Evolutionary conservation across 2,888 invertebrate species (phyloP), one percentile per base, ranked within the genome.

Genomic region (Nephrotoma flavescens): DNA sequence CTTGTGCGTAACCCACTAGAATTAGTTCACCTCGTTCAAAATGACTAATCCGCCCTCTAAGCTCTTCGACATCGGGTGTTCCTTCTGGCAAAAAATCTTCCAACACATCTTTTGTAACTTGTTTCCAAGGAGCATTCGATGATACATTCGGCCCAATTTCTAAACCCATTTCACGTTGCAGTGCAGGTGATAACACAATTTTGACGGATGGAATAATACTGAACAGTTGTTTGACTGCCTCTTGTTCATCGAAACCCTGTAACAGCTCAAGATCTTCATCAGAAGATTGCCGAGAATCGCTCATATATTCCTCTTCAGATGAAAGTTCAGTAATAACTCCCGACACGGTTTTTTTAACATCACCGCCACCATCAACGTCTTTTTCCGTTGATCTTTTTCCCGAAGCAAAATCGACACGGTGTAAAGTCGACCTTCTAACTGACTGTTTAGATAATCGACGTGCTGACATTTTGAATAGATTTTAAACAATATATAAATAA

Each of bases 41-140:
- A 85, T 85, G 41, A 9, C 85, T 85, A 7, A 85, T 85, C 15
- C 42, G 41, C 7, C 42, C 90, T 87, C 90, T 91, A 6, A 93
- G 87, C 0, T 90, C 88, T 41, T 90, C 91, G 44, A 93, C 91
- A 87, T 93, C 93, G 0, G 93, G 92, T 0, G 92, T 88, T 88
- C 93, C 89, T 44, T 91, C 90, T 41, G 91, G 89, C 4, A 96
- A 92, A 86, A 93, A 92, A 88, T 96, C 95, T 86, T 93, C 92
- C 1, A 96, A 91, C 84, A 93, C 91, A 45, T 93, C 93, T 90
- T 94, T 96, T 31, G 91, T 92, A 0, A 96, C 91, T 87, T 92
- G 92, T 87, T 94, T 94, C 96, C 96, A 96, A 0, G 96, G 96
- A 89, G 93, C 94, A 90, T 96, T 96, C 19, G 94, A 93, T 0